Conservation (phyloP, 2,888 invertebrate species). For the Caenorhabditis sp. region DNA sequence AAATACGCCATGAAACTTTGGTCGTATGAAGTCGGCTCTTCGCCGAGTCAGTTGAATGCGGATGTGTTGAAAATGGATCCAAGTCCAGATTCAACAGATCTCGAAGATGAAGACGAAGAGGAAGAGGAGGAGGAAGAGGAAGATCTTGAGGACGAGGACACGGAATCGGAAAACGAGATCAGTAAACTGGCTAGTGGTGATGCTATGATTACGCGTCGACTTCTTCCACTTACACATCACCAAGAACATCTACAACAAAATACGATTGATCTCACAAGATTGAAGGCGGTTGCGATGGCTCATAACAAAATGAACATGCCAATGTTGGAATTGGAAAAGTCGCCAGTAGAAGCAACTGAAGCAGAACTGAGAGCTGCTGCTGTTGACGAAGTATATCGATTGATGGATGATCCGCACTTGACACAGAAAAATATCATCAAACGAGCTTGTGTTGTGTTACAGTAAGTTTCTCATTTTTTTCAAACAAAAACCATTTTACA, state of each 20-base stretch:
- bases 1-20: constrained; percentile 25
- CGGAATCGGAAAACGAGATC: constrained; percentile 18
- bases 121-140: constrained; percentile 26
- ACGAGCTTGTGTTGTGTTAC: background rate
- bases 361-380: background rate
- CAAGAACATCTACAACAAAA: background rate
- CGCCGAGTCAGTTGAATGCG: background rate
- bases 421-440: background rate
- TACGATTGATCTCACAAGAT: background rate
- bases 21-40: background rate
- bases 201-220: background rate
- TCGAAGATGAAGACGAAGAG: constrained; percentile 26
- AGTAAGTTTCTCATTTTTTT: constrained; percentile 8
- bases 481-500: background rate
- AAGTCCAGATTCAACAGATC: constrained; percentile 25
- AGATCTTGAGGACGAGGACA: constrained; percentile 33
- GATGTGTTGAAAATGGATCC: constrained; percentile 1
- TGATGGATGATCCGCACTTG: constrained; percentile 1
- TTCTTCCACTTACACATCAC: no score
- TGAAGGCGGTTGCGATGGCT: background rate
- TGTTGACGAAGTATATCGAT: background rate
- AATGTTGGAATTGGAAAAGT: background rate
- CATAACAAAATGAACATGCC: background rate
- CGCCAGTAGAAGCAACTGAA: background rate
- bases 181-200: background rate